These are phyloP conservation scores for Sardina pilchardus DNA, from an alignment of 2,113 vertebrate species.

Conservation along the genomic window DNA sequence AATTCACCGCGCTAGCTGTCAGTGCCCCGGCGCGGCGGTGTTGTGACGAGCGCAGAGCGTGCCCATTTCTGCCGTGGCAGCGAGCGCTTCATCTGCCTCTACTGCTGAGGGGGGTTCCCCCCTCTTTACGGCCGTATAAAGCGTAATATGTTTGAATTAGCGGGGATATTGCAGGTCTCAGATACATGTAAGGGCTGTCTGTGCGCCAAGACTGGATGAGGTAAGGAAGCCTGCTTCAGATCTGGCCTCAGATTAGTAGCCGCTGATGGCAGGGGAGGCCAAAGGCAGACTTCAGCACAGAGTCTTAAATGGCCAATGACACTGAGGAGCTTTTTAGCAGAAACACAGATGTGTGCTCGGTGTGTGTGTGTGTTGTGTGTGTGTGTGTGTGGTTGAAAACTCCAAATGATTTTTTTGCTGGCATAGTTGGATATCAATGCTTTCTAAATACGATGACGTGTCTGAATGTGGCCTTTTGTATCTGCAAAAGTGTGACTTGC, in stretches of 20 bases:
- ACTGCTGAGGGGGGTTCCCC: conserved; percentile 58
- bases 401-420: not conserved
- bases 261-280: conserved; percentile 39
- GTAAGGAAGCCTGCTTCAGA: conserved; percentile 56
- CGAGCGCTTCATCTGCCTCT: conserved; percentile 54
- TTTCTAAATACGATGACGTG: not conserved
- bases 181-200: conserved; percentile 60
- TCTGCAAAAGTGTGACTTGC: not conserved
- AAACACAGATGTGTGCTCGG: conserved; percentile 48
- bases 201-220: conserved; percentile 58
- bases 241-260: conserved; percentile 59
- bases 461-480: not conserved
- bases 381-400: conserved; percentile 41
- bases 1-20: conserved; percentile 40
- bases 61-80: conserved; percentile 46
- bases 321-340: conserved; percentile 41
- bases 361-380: conserved; percentile 21
- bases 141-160: conserved; percentile 69
- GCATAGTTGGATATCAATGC: not conserved
- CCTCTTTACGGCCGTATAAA: conserved; percentile 59
- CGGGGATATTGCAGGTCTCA: conserved; percentile 60
- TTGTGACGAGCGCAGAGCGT: conserved; percentile 32
- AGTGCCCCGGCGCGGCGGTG: conserved; percentile 41
- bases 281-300: conserved; percentile 16
- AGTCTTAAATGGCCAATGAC: conserved; percentile 45